Evolutionary conservation across 2,797 vertebrate species (phyloP), one percentile per base, ranked within the genome.

Genomic region (Poeciliopsis paucimaculata): DNA sequence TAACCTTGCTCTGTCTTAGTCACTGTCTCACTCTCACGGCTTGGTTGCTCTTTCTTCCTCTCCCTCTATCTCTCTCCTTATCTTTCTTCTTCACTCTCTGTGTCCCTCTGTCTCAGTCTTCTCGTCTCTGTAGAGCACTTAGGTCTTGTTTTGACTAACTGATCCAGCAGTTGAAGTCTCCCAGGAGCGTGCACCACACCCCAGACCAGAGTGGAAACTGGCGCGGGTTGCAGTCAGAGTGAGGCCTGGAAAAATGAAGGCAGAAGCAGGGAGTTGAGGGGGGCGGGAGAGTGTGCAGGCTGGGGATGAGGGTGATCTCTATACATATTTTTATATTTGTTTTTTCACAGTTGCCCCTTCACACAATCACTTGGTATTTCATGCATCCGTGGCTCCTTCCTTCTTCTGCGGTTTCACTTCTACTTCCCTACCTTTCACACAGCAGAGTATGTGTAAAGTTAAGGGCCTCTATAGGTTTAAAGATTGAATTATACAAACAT

Each of bases 131-230:
- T 93, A 87, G 91, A 84, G 90, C 73, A 43, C 88, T 90, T 62
- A 1, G 87, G 87, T 91, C 93, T 94, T 95, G 95, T 96, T 95
- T 95, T 95, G 94, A 95, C 95, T 96, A 94, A 92, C 89, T 81
- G 90, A 87, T 92, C 91, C 90, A 90, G 88, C 88, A 93, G 93
- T 90, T 90, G 9, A 87, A 92, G 91, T 96, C 95, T 95, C 95
- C 92, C 91, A 94, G 94, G 93, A 96, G 92, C 83, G 15, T 78
- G 92, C 93, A 91, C 95, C 95, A 95, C 94, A 93, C 94, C 95
- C 95, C 91, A 94, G 95, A 95, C 91, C 90, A 88, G 94, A 95
- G 93, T 94, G 93, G 94, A 95, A 95, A 95, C 93, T 95, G 93
- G 93, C 94, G 94, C 86, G 84, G 89, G 89, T 93, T 90, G 7